Percentiles rank a stretch among this genome's conserved stretches.
phyloP scores from a whole-genome alignment of 2,797 vertebrate genomes.

The Eurystomus glaucurus region DNA sequence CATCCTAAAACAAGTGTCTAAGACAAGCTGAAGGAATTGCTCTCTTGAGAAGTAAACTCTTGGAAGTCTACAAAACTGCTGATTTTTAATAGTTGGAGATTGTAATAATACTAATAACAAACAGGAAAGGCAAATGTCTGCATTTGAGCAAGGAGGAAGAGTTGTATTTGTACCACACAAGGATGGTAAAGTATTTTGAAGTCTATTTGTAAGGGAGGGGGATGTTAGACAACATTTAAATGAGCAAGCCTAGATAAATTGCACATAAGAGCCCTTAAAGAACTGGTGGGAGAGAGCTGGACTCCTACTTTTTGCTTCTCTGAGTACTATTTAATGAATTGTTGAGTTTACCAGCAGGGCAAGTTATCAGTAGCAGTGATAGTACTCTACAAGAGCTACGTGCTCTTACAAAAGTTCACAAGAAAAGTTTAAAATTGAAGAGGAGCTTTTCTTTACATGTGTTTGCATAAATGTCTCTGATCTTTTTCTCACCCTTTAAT shows the following conservation, averaged over 20 bases:
- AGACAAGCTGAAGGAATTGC: not conserved
- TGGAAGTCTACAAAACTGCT: not conserved
- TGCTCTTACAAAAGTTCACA: not conserved
- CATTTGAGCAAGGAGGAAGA: not conserved
- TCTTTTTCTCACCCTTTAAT: not conserved
- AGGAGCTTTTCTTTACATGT: not conserved
- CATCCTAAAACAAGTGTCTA: not conserved
- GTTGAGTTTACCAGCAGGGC: not conserved
- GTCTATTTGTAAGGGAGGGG: not conserved
- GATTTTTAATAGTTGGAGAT: not conserved
- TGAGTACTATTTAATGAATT: constrained; percentile 20
- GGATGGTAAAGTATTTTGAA: not conserved
- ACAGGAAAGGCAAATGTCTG: not conserved
- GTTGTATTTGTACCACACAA: not conserved
- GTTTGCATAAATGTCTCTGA: not conserved
- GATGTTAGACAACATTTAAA: constrained; percentile 33
- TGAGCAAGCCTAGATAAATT: constrained; percentile 29
- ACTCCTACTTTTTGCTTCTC: not conserved
- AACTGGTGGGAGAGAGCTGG: not conserved
- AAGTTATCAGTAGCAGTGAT: not conserved
- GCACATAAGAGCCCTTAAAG: not conserved
- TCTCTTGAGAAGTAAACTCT: not conserved
- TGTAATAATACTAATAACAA: not conserved
- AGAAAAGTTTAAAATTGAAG: not conserved
- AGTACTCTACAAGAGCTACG: not conserved